Base-by-base conservation (phyloP, 2,888 invertebrate genomes). In the Taphrorychus bicolor region DNA sequence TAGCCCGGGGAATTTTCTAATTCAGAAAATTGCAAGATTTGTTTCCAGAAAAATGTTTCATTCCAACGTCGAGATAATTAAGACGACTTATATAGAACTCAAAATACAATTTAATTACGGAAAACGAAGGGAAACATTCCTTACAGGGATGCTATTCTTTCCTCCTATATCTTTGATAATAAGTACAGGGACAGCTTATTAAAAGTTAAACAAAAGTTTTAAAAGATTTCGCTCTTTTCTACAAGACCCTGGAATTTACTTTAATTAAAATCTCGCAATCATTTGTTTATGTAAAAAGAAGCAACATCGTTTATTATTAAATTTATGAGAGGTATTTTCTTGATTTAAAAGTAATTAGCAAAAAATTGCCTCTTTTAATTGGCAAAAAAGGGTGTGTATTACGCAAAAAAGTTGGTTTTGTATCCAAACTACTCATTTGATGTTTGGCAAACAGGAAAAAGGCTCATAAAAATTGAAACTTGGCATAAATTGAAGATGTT, bases 161-260 rank as follows among this genome's bases (percentile, higher is more conserved):
- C 56, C 49, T 60, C 51, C 40, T 45, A 56, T 49, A 56, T 57
- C 60, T 66, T 45, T 49, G 54, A 54, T 54, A 45, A 62, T 48
- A 32, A 54, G 32, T 40, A 57, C 59, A 61, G 24, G 52, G 49
- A 66, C 51, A 60, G 60, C 66, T 66, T 66, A 66, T 66, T 66
- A 66, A 66, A 66, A 66, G 66, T 66, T 66, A 60, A 66, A 66
- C 59, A 66, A 66, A 66, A 66, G 60, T 66, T 66, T 64, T 60
- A 66, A 66, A 56, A 22, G 59, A 66, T 66, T 66, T 60, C 56
- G 56, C 40, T 59, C 48, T 53, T 62, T 59, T 59, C 59, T 49
- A 3, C 19, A 32, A 32, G 7, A 14, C 52, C 45, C 19, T 53
- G 59, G 59, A 64, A 66, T 66, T 59, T 54, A 59, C 24, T 66